phyloP scores from a whole-genome alignment of 1,140 invertebrate species.

The Bicyclus anynana region DNA sequence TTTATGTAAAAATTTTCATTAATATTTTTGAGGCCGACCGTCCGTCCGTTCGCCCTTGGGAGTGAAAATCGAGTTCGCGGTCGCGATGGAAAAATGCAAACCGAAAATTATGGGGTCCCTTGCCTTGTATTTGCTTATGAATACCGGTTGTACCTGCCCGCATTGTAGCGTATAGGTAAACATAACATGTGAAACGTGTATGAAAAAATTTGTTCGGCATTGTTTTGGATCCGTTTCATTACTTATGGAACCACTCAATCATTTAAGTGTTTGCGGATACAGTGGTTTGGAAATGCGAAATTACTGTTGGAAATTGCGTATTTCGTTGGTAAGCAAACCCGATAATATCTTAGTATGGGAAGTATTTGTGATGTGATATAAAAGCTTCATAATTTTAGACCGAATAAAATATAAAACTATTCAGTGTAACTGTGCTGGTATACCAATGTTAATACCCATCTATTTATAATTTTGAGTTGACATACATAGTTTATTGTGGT shows the following conservation, averaged over 20 bases:
- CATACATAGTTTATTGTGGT: too few relatives aligned
- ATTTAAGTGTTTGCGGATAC: slow-evolving; percentile 28
- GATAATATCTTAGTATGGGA: too few relatives aligned
- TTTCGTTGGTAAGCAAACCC: not conserved
- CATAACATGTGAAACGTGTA: slow-evolving; percentile 47
- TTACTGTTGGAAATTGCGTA: slow-evolving; percentile 1
- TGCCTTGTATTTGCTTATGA: slow-evolving; percentile 75
- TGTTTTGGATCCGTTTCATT: slow-evolving; percentile 37
- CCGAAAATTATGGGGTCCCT: slow-evolving; percentile 73
- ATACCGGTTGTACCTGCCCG: slow-evolving; percentile 59
- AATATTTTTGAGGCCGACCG: slow-evolving; percentile 74
- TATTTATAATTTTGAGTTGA: too few relatives aligned
- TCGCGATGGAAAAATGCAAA: slow-evolving; percentile 76
- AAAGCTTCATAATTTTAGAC: too few relatives aligned
- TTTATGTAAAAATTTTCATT: slow-evolving; percentile 78
- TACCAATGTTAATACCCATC: too few relatives aligned
- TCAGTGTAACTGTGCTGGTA: too few relatives aligned
- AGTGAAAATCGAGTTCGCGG: slow-evolving; percentile 73
- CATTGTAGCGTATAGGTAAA: slow-evolving; percentile 52
- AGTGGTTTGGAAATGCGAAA: slow-evolving; percentile 11
- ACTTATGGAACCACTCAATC: slow-evolving; percentile 40
- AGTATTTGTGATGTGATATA: too few relatives aligned
- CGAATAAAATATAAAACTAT: too few relatives aligned
- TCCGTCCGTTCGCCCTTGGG: slow-evolving; percentile 69
- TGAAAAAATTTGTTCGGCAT: slow-evolving; percentile 36